phyloP scores from a whole-genome alignment of 2,113 vertebrate genomes.

The Catagonus wagneri region DNA sequence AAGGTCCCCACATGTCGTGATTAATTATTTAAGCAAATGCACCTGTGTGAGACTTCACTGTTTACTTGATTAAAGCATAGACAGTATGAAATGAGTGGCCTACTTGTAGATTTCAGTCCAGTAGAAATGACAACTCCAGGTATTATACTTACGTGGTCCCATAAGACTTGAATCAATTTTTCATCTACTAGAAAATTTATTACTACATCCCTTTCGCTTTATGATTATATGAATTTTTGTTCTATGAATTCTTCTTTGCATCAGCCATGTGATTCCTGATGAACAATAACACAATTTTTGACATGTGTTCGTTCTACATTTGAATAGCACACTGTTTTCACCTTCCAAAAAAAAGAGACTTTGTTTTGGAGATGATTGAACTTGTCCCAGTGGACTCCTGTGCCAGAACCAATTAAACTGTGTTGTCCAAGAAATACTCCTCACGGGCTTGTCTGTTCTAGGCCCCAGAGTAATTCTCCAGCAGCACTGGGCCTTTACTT shows the following conservation, averaged over 20 bases:
- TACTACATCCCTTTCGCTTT: background rate
- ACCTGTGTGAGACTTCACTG: background rate
- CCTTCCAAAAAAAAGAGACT: background rate
- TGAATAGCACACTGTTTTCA: background rate
- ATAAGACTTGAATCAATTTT: background rate
- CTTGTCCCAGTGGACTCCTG: background rate
- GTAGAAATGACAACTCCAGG: background rate
- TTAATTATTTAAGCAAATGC: background rate
- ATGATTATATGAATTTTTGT: background rate
- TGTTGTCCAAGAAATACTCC: background rate
- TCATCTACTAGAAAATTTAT: background rate
- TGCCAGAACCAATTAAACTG: background rate
- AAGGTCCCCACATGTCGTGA: background rate
- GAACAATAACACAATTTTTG: background rate
- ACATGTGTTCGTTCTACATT: background rate
- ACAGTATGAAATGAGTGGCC: background rate
- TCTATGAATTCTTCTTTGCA: background rate
- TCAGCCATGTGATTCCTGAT: background rate
- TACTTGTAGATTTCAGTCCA: background rate
- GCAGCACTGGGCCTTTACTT: background rate
- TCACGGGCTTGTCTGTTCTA: fast-evolving
- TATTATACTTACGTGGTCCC: background rate
- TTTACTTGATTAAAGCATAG: background rate
- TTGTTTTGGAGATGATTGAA: background rate
- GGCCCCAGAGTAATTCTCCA: background rate